These are phyloP conservation scores for Thymelicus lineola DNA, from an alignment of 2,888 invertebrate species.

Conservation along the genomic window DNA sequence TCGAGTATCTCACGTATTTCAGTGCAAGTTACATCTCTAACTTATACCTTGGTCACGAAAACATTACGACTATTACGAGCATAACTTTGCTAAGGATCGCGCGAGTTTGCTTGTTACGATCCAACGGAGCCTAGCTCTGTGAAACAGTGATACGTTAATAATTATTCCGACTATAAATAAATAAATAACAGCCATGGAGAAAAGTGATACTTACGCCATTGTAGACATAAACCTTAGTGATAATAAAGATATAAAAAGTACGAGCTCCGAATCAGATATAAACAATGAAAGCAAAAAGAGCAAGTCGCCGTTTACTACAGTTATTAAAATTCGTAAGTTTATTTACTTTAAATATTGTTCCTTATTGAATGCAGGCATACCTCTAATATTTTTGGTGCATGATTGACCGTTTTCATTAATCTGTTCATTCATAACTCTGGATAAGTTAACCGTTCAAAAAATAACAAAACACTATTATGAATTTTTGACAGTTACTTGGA, in stretches of 20 bases:
- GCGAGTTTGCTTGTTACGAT: not conserved
- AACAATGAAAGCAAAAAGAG: conserved; percentile 54
- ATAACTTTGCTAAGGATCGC: conserved; percentile 2
- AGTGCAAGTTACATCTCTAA: conserved; percentile 4
- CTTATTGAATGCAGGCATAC: no score
- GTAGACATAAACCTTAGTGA: conserved; percentile 68
- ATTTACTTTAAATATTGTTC: conserved; percentile 15
- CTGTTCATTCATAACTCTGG: no score
- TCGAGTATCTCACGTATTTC: conserved; percentile 18
- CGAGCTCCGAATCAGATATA: conserved; percentile 47
- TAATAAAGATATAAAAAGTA: conserved; percentile 62
- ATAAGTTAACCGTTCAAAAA: no score
- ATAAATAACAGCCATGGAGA: conserved; percentile 54
- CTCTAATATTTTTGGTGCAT: no score
- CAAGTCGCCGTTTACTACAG: conserved; percentile 59
- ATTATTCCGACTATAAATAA: conserved; percentile 1
- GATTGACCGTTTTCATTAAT: no score
- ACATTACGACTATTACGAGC: not conserved
- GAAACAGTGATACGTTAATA: conserved; percentile 4
- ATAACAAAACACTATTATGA: no score
- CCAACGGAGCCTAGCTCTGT: not conserved
- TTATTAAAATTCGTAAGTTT: conserved; percentile 76
- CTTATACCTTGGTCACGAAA: not conserved
- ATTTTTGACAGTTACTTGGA: no score
- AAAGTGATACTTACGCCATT: conserved; percentile 69